These are phyloP conservation scores for Myotis findleyi DNA, from an alignment of 2,797 vertebrate genomes.

Conservation along the genomic window DNA sequence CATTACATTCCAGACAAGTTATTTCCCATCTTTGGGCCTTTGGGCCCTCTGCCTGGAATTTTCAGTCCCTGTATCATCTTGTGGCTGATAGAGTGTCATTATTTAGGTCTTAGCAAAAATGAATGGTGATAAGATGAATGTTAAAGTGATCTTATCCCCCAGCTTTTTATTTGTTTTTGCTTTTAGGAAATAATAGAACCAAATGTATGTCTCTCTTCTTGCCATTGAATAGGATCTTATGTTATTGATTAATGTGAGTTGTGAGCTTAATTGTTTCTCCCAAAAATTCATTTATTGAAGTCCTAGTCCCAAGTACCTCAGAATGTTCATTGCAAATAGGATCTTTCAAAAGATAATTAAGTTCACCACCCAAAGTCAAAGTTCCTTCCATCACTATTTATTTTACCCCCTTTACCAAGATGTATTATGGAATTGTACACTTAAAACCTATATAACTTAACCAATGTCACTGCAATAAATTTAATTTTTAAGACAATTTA, in stretches of 20 bases:
- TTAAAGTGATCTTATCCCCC: background rate
- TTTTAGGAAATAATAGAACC: background rate
- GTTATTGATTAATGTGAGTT: background rate
- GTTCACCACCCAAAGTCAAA: background rate
- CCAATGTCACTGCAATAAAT: background rate
- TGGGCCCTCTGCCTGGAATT: background rate
- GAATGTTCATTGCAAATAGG: conserved; percentile 7
- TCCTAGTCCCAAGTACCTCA: background rate
- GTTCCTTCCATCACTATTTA: background rate
- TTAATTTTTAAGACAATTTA: background rate
- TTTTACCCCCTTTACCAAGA: background rate
- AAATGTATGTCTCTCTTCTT: background rate
- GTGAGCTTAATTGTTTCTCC: background rate
- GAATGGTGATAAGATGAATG: background rate
- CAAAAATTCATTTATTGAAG: background rate
- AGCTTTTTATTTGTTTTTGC: conserved; percentile 11
- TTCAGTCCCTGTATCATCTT: background rate
- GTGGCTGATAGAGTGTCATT: background rate
- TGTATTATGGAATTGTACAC: background rate
- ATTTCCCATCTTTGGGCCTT: background rate
- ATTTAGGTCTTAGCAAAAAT: conserved; percentile 19
- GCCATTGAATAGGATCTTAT: background rate
- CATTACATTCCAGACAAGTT: background rate
- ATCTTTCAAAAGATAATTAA: background rate
- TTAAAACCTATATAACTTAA: background rate